Conservation (phyloP, 2,797 vertebrate species). For the Chromobotia macracanthus region DNA sequence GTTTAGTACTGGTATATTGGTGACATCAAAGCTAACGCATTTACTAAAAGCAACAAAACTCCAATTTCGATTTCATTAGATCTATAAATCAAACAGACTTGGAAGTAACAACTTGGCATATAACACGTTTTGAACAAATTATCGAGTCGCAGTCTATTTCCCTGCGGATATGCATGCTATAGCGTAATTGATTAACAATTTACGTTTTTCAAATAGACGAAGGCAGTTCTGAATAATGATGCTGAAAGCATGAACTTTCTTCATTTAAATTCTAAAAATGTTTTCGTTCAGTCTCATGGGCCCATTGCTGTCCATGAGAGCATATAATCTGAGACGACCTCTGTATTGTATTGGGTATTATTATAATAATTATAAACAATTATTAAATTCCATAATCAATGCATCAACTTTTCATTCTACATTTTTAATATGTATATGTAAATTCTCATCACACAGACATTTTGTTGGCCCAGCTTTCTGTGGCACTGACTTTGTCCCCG, state of each 20-base stretch:
- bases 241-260: too few species aligned
- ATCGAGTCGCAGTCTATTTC: neutral
- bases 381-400: neutral
- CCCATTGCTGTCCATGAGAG: too few species aligned
- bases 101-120: neutral
- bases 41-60: neutral
- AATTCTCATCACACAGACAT: neutral
- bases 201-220: too few species aligned
- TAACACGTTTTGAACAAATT: neutral
- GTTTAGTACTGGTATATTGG: neutral
- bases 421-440: neutral
- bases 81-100: neutral
- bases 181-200: too few species aligned
- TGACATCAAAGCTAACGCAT: neutral
- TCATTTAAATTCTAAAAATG: too few species aligned
- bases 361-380: neutral
- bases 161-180: too few species aligned
- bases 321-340: too few species aligned
- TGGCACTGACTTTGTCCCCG: neutral
- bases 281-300: too few species aligned
- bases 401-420: neutral
- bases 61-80: neutral
- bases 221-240: too few species aligned
- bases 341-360: too few species aligned
- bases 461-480: neutral